These are phyloP conservation scores for Decapterus maruadsi DNA, from an alignment of 2,797 vertebrate genomes.

Conservation along the genomic window DNA sequence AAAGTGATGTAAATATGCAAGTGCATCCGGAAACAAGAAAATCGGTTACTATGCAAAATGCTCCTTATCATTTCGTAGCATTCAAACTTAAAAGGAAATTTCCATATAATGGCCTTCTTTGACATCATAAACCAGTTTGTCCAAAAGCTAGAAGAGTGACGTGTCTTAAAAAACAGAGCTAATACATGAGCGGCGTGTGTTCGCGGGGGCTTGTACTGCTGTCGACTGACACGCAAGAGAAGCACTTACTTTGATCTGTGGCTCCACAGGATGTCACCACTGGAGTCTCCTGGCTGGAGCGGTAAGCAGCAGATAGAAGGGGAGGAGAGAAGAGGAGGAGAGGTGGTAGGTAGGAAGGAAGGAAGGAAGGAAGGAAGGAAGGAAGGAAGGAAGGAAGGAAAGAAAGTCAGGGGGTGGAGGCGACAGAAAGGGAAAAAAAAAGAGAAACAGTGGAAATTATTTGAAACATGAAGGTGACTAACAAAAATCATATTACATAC, in stretches of 20 bases:
- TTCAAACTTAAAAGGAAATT: conserved; percentile 31
- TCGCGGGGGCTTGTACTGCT: neutral
- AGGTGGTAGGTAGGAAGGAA: conserved; percentile 34
- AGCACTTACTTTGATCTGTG: conserved; percentile 79
- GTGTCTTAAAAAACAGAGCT: neutral
- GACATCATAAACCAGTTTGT: neutral
- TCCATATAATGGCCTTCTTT: conserved; percentile 23
- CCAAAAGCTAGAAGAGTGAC: conserved; percentile 8
- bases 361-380: conserved; percentile 14
- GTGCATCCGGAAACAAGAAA: conserved; percentile 48
- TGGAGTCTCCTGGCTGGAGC: conserved; percentile 75
- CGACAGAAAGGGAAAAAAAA: conserved; percentile 22
- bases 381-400: conserved; percentile 5
- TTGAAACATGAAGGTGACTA: conserved; percentile 55
- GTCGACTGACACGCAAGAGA: conserved; percentile 18
- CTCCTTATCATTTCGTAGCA: conserved; percentile 39
- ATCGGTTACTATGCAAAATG: conserved; percentile 64
- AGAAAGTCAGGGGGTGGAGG: conserved; percentile 29
- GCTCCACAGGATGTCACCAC: conserved; percentile 78
- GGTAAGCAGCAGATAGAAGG: conserved; percentile 38
- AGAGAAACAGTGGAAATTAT: conserved; percentile 60
- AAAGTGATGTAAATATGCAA: conserved; percentile 52
- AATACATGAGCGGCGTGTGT: neutral
- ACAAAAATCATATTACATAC: conserved; percentile 47
- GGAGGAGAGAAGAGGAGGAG: conserved; percentile 33